Evolutionary conservation across 2,113 vertebrate genomes (phyloP), one percentile per base, ranked within the genome.

Genomic region (Corvus cornix): DNA sequence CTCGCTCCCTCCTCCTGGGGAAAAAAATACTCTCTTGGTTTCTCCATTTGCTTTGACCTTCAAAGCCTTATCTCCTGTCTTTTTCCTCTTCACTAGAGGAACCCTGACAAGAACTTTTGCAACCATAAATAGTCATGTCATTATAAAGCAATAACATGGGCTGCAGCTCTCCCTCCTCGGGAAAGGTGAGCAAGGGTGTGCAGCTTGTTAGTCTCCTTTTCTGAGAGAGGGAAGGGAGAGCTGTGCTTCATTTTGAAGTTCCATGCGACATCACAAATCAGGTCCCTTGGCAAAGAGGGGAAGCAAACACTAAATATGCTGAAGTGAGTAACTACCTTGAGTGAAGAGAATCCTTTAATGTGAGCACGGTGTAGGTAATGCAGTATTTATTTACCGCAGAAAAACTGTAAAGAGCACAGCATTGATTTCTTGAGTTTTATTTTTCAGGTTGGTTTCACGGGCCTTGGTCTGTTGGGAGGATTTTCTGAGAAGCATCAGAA

Each of bases 321-420:
- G 93, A 90, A 78, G 75, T 66, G 59, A 85, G 33, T 96, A 84
- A 92, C 68, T 89, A 73, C 31, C 44, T 44, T 31, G 23, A 82
- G 74, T 60, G 84, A 78, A 89, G 69, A 96, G 87, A 95, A 92
- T 67, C 84, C 90, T 93, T 95, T 94, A 95, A 92, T 90, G 85
- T 81, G 68, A 93, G 76, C 56, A 37, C 0, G 0, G 49, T 67
- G 67, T 67, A 74, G 72, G 93, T 90, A 95, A 96, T 95, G 92
- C 88, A 89, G 83, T 72, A 92, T 96, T 96, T 96, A 93, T 96
- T 94, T 90, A 92, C 92, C 26, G 0, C 93, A 94, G 84, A 90
- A 89, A 89, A 95, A 66, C 63, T 67, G 75, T 80, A 90, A 96
- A 95, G 73, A 94, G 90, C 88, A 89, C n/a, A 39, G 55, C 90